Evolutionary conservation across 1,140 invertebrate species (phyloP).

Genomic region (Portunus trituberculatus): DNA sequence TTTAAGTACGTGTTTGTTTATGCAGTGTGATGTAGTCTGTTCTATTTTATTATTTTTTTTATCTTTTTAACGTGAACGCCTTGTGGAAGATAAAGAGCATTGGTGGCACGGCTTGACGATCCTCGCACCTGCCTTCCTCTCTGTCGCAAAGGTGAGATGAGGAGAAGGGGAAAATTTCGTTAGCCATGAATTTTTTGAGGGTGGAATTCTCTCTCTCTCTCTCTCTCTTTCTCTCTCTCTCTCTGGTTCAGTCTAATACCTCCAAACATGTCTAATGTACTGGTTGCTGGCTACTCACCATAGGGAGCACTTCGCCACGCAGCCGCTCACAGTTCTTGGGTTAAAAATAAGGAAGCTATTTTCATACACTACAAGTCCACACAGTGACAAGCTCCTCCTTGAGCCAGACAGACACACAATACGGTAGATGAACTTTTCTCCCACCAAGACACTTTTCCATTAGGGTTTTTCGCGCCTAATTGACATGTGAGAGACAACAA

Average conservation of each 20-base stretch:
- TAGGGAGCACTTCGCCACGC: constrained; percentile 4
- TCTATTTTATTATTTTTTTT: too few species aligned
- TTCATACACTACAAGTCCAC: not conserved
- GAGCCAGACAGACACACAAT: constrained; percentile 5
- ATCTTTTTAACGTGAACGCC: too few species aligned
- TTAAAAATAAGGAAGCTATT: not conserved
- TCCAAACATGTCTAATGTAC: not conserved
- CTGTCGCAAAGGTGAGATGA: not conserved
- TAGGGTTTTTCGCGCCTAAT: not conserved
- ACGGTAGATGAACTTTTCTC: not conserved
- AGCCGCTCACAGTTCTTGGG: not conserved
- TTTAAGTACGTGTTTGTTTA: too few species aligned
- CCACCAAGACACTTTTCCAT: not conserved
- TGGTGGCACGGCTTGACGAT: not conserved
- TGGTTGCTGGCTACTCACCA: not conserved
- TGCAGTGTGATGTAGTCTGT: too few species aligned
- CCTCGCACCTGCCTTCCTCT: not conserved
- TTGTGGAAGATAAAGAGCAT: too few species aligned
- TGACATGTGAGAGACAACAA: not conserved
- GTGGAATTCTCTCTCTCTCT: not conserved
- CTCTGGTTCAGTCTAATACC: not conserved
- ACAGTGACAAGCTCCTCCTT: not conserved
- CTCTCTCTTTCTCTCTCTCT: not conserved
- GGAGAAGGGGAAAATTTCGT: not conserved
- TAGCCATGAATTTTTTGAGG: not conserved